phyloP scores from a whole-genome alignment of 2,888 invertebrate genomes.

The Criorhina ranunculi region DNA sequence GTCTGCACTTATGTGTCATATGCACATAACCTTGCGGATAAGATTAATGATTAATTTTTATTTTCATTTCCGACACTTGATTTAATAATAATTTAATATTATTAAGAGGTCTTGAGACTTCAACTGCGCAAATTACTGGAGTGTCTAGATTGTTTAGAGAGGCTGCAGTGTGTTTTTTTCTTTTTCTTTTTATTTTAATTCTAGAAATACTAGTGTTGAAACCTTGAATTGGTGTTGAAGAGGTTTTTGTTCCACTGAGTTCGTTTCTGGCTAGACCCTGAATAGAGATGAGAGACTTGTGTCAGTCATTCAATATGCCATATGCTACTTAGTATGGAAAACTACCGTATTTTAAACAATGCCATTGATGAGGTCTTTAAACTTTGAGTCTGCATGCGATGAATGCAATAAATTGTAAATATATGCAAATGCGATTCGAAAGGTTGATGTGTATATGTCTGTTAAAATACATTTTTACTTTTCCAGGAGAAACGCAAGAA shows the following conservation, averaged over 20 bases:
- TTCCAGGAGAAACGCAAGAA: not conserved
- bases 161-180: no score
- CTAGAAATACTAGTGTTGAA: constrained; percentile 7
- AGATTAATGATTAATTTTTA: constrained; percentile 12
- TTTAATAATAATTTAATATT: not conserved
- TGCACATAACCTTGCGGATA: constrained; percentile 20
- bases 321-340: not conserved
- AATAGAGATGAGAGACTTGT: constrained; percentile 3
- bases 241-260: not conserved
- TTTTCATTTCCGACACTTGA: constrained; percentile 28
- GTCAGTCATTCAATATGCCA: not conserved
- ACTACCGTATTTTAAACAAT: not conserved
- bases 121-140: not conserved
- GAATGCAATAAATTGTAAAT: constrained; percentile 14
- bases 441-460: no score
- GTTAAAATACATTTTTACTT: not conserved
- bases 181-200: no score
- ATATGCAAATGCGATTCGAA: not conserved
- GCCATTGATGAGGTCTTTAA: constrained; percentile 16
- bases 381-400: not conserved
- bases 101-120: not conserved
- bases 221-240: constrained; percentile 34
- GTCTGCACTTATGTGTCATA: not conserved
- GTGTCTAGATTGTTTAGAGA: not conserved
- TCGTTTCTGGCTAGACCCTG: constrained; percentile 1